Conservation (phyloP, 2,888 invertebrate species). For the Drosophila neonasuta region DNA sequence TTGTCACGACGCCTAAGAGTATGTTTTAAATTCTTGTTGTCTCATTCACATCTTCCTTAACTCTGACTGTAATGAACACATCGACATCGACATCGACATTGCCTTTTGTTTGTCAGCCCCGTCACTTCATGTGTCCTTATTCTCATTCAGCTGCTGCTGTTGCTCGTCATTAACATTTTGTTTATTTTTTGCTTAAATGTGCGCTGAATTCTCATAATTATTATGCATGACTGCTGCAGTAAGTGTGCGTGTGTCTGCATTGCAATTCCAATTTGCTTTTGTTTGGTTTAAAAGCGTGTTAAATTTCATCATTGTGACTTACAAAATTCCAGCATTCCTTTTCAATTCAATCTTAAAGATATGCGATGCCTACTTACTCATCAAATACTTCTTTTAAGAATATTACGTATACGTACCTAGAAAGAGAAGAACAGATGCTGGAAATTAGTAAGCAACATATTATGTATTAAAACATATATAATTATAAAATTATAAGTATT, state of each 20-base stretch:
- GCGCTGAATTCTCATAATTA: conserved; percentile 49
- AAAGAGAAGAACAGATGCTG: conserved; percentile 44
- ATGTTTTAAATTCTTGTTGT: conserved; percentile 12
- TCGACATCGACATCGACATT: neutral
- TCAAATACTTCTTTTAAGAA: neutral
- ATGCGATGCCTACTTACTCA: neutral
- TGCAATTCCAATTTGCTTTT: conserved; percentile 1
- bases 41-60: conserved; percentile 9
- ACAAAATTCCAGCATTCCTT: neutral
- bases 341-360: no score
- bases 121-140: neutral
- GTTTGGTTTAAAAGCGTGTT: conserved; percentile 47
- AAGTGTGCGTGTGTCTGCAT: conserved; percentile 37
- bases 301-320: conserved; percentile 39
- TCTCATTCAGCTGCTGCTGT: neutral
- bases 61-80: conserved; percentile 2
- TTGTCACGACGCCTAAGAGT: conserved; percentile 12
- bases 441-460: conserved; percentile 35
- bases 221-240: conserved; percentile 38
- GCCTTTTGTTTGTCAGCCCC: neutral
- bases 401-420: conserved; percentile 62
- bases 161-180: conserved; percentile 37
- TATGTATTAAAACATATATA: neutral
- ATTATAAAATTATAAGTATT: neutral
- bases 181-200: conserved; percentile 61